These are phyloP conservation scores for Zaprionus obscuricornis DNA, from an alignment of 2,888 invertebrate genomes.

Conservation along the genomic window DNA sequence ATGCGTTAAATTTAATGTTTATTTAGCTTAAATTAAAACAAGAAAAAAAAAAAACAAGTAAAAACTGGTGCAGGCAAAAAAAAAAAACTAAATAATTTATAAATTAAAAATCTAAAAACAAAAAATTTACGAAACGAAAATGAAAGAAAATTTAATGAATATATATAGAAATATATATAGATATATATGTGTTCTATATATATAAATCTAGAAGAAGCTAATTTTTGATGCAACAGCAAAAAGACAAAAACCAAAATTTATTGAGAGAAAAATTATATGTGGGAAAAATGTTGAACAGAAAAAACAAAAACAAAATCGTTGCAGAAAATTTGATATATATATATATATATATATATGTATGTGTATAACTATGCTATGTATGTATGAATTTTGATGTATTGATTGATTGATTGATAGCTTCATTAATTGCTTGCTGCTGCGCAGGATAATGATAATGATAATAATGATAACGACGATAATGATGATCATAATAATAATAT, in stretches of 20 bases:
- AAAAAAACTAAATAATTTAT: constrained; percentile 14
- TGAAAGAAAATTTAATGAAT: constrained; percentile 26
- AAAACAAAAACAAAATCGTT: constrained; percentile 1
- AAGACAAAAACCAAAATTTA: not conserved
- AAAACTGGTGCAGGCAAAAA: constrained; percentile 73
- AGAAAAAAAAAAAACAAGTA: constrained; percentile 7
- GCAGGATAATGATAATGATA: no score
- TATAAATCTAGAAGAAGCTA: constrained; percentile 39
- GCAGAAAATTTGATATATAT: constrained; percentile 11
- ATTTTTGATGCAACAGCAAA: not conserved
- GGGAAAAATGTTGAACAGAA: constrained; percentile 7
- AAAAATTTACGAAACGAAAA: no score
- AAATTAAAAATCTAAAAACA: constrained; percentile 16
- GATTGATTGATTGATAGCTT: no score
- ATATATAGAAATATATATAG: constrained; percentile 15
- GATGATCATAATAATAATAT: no score
- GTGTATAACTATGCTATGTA: not conserved
- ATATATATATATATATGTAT: constrained; percentile 12
- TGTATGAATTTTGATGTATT: not conserved
- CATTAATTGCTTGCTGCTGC: no score
- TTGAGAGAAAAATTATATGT: no score
- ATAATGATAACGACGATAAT: no score
- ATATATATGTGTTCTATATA: constrained; percentile 30
- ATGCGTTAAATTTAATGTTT: constrained; percentile 41
- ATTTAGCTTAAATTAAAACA: constrained; percentile 37